Percentiles rank a stretch among this genome's conserved stretches.
Evolutionary conservation across 2,113 vertebrate genomes (phyloP).

Genomic region (Macaca fascicularis): T2T-MFA8v1.1 NC_088392.1:1627001-1627500

Average conservation of each 20-base stretch:
- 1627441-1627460: too few relatives aligned
- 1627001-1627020: accelerated
- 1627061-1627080: background rate
- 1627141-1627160: accelerated
- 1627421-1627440: background rate
- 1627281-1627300: accelerated
- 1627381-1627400: background rate
- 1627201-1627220: accelerated
- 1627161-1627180: background rate
- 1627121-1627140: too few relatives aligned
- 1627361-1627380: background rate
- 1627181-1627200: accelerated
- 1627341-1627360: background rate
- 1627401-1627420: background rate
- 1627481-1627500: accelerated
- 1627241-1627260: background rate
- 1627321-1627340: accelerated
- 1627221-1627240: background rate
- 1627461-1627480: too few relatives aligned
- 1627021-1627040: accelerated
- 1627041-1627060: accelerated
- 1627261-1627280: accelerated
- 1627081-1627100: background rate
- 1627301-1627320: accelerated
- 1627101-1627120: too few relatives aligned